phyloP scores from a whole-genome alignment of 2,888 invertebrate species.

The Nephrotoma guestfalica region DNA sequence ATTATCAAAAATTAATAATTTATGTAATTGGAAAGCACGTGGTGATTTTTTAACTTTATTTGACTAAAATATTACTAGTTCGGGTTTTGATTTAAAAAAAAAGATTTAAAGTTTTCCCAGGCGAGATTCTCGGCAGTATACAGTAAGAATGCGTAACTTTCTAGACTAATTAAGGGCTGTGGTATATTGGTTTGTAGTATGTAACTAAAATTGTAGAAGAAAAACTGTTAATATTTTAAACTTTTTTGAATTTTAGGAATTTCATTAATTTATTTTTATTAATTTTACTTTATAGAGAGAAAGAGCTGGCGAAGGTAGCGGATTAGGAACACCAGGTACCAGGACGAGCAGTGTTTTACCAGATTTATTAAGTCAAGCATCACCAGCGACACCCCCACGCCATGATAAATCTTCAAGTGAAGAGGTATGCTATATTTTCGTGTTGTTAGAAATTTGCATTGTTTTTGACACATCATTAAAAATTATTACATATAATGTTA shows the following conservation, averaged over 20 bases:
- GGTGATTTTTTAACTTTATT: background rate
- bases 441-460: background rate
- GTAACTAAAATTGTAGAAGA: background rate
- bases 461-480: background rate
- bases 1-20: background rate
- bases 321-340: constrained; percentile 47
- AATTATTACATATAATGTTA: background rate
- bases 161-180: background rate
- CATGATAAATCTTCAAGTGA: constrained; percentile 90
- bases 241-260: background rate
- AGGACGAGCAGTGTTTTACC: constrained; percentile 88
- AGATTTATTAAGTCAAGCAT: constrained; percentile 83
- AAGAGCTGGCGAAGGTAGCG: constrained; percentile 33
- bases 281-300: constrained; percentile 16
- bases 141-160: background rate
- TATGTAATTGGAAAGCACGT: background rate
- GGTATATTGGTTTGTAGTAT: background rate
- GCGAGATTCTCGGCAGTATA: background rate
- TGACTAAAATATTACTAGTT: background rate
- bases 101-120: background rate
- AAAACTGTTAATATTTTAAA: background rate
- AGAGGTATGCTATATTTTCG: constrained; percentile 54
- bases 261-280: constrained; percentile 10
- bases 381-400: constrained; percentile 70
- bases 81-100: background rate